Evolutionary conservation across 2,113 vertebrate species (phyloP).

Genomic region (Panurus biarmicus): DNA sequence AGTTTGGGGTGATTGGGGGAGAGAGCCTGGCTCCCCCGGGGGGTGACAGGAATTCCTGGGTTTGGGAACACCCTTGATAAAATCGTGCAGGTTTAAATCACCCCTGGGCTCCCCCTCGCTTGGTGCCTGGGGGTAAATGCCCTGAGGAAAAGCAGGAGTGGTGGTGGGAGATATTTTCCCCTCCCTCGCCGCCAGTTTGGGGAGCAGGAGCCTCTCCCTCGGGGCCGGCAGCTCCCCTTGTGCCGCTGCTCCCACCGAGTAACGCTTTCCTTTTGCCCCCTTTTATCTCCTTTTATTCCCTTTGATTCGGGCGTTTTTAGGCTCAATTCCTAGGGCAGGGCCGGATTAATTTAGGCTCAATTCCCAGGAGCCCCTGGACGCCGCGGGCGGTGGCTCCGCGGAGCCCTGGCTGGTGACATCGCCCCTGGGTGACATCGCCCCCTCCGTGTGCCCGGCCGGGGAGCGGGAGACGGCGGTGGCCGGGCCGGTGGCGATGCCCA

Average conservation of each 20-base stretch:
- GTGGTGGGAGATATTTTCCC: accelerated
- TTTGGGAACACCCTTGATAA: background rate
- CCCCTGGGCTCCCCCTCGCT: accelerated
- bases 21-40: no score
- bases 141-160: accelerated
- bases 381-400: accelerated
- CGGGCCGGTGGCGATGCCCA: background rate
- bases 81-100: accelerated
- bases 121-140: no score
- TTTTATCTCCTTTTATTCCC: no score
- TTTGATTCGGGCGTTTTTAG: accelerated
- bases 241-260: accelerated
- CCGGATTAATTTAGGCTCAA: accelerated
- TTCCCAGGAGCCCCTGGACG: accelerated
- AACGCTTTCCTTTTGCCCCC: accelerated
- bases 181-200: accelerated
- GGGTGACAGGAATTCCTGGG: accelerated
- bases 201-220: accelerated
- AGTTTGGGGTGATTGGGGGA: background rate
- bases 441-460: accelerated
- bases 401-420: background rate
- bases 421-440: background rate
- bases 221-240: accelerated
- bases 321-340: accelerated
- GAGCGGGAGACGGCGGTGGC: background rate